Evolutionary conservation across 23 tunicate species (phyloP).

Genomic region (Phallusia fumigata): DNA sequence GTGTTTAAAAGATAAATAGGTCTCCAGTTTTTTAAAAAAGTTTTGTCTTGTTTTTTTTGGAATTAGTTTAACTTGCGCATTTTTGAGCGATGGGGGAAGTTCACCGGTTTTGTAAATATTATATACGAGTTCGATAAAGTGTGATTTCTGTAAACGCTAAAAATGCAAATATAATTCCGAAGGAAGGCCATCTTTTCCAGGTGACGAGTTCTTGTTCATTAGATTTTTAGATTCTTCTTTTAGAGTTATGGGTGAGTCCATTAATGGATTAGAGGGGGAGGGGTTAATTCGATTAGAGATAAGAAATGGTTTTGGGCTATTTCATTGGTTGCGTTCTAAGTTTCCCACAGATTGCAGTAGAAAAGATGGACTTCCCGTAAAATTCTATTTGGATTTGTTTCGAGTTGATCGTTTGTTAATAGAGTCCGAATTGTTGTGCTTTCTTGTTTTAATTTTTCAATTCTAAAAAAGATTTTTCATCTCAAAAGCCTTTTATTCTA

Average conservation of each 20-base stretch:
- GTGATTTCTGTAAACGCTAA: neutral
- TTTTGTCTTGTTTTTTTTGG: slow-evolving; percentile 23
- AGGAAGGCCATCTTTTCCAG: too few relatives aligned
- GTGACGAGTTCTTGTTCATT: too few relatives aligned
- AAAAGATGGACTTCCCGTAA: neutral
- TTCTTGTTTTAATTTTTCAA: neutral
- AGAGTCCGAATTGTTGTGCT: neutral
- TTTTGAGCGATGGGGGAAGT: neutral
- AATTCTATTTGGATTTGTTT: neutral
- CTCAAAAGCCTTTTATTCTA: neutral
- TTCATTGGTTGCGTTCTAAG: too few relatives aligned
- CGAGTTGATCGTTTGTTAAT: neutral
- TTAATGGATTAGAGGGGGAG: neutral
- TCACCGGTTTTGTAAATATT: neutral
- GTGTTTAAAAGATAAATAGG: slow-evolving; percentile 30
- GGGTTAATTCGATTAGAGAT: neutral
- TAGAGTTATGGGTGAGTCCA: neutral
- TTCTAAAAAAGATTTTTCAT: slow-evolving; percentile 22
- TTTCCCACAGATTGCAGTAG: slow-evolving; percentile 27
- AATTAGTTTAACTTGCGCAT: slow-evolving; percentile 20
- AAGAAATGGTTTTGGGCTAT: neutral
- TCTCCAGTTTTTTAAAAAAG: slow-evolving; percentile 25
- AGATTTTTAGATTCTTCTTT: too few relatives aligned
- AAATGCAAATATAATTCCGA: too few relatives aligned
- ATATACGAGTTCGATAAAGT: neutral